phyloP scores from a whole-genome alignment of 2,113 vertebrate genomes.

The Patagioenas fasciata region DNA sequence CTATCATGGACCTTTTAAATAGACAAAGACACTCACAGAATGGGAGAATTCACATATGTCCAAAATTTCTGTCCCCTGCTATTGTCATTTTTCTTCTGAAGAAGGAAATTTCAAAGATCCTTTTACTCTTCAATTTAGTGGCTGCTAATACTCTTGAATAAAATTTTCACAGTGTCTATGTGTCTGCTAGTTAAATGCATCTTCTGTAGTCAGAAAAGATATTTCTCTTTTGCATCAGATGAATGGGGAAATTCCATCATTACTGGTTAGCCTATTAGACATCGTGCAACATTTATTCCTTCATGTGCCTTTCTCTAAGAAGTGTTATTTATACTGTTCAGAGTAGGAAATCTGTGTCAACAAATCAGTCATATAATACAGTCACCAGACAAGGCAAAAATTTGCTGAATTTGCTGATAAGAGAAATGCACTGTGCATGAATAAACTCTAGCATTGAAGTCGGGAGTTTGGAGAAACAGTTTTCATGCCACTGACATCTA shows the following conservation, averaged over 20 bases:
- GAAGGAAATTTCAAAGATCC: neutral
- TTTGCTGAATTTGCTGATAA: neutral
- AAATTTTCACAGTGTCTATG: neutral
- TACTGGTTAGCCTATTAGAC: neutral
- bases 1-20: conserved; percentile 12
- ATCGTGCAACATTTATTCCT: neutral
- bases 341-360: neutral
- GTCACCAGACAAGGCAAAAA: neutral
- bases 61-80: neutral
- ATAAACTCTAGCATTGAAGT: neutral
- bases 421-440: neutral
- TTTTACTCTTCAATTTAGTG: neutral
- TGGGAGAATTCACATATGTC: conserved; percentile 4
- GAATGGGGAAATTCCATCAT: neutral
- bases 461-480: neutral
- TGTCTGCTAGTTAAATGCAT: neutral
- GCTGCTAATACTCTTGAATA: neutral
- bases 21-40: neutral
- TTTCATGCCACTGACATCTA: neutral
- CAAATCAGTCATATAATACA: neutral
- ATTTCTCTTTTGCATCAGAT: neutral
- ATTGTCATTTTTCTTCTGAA: neutral
- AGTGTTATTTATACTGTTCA: neutral
- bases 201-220: neutral
- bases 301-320: neutral